phyloP scores from a whole-genome alignment of 2,888 invertebrate genomes.

The Mechanitis mazaeus region DNA sequence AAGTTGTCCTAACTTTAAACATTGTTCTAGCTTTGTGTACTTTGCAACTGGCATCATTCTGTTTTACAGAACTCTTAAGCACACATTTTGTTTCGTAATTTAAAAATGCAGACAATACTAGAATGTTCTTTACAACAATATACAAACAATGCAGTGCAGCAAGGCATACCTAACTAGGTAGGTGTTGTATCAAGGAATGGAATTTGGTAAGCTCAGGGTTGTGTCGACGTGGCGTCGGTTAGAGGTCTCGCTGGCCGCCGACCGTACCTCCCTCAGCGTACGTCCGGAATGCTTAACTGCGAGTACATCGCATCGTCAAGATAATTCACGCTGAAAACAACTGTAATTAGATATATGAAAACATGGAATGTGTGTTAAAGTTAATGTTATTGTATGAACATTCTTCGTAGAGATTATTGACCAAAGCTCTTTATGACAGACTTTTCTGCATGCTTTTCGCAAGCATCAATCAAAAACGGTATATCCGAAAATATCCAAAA shows the following conservation, averaged over 20 bases:
- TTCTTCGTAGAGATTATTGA: too few relatives aligned
- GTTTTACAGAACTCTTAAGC: constrained; percentile 10
- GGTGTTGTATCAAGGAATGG: constrained; percentile 55
- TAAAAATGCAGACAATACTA: constrained; percentile 1
- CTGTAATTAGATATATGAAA: not conserved
- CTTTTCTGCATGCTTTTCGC: too few relatives aligned
- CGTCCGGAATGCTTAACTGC: constrained; percentile 57
- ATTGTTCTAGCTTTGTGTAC: constrained; percentile 14
- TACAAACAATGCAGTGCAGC: constrained; percentile 16
- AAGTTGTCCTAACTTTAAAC: constrained; percentile 25
- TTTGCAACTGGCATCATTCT: constrained; percentile 8
- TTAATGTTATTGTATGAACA: constrained; percentile 20
- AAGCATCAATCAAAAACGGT: too few relatives aligned
- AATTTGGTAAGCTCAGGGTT: constrained; percentile 54
- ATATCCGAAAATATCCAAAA: too few relatives aligned
- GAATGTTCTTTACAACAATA: constrained; percentile 4
- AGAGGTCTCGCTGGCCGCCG: constrained; percentile 49
- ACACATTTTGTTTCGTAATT: constrained; percentile 32
- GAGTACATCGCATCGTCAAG: constrained; percentile 50
- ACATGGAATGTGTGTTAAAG: constrained; percentile 13
- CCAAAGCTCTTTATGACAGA: too few relatives aligned
- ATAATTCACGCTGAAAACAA: constrained; percentile 47
- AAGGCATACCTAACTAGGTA: constrained; percentile 32
- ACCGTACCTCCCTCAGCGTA: constrained; percentile 51
- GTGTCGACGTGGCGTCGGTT: constrained; percentile 46